Evolutionary conservation across 2,888 invertebrate species (phyloP), one percentile per base, ranked within the genome.

Genomic region (Cremastinae sp.): DNA sequence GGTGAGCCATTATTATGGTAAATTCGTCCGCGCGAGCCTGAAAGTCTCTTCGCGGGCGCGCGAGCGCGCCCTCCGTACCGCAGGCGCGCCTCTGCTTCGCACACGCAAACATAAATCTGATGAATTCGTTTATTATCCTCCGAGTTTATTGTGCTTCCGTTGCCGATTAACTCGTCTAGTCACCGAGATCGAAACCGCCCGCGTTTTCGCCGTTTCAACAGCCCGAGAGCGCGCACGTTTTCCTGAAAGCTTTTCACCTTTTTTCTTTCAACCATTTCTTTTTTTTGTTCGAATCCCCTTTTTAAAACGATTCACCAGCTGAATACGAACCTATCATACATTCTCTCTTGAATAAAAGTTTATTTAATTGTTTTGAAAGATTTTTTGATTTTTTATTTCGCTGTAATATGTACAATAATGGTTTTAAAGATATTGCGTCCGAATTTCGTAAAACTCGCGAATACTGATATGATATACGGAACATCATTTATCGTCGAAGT

Each of bases 121-220:
- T 56, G 81, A 80, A 83, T 86, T 81, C 84, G 87, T 88, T 87
- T 88, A 89, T 88, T 89, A 86, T 87, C 85, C 81, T 79, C 81
- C 34, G 65, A 74, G 86, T 88, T 89, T 88, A 88, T 89, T 88
- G 86, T 88, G 84, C 84, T 87, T 85, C 83, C 85, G 84, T 36
- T 82, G 82, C 82, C 84, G 87, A 88, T 89, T 87, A 88, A 87
- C 87, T 87, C 84, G 83, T 87, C 85, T 82, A 85, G 85, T 87
- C 85, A 79, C 79, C 28, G 74, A 80, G 80, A 81, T 83, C 79
- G 78, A 79, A 80, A 79, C 72, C 80, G 77, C 75, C 16, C 49
- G 51, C 56, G n/a, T 14, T 59, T n/a, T 45, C 12, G 20, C 18
- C 34, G 16, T 20, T 51, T 14, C 45, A 47, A 12, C 51, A 59